Evolutionary conservation across 2,888 invertebrate genomes (phyloP), one percentile per base, ranked within the genome.

Genomic region (Pollenia griseotomentosa): DNA sequence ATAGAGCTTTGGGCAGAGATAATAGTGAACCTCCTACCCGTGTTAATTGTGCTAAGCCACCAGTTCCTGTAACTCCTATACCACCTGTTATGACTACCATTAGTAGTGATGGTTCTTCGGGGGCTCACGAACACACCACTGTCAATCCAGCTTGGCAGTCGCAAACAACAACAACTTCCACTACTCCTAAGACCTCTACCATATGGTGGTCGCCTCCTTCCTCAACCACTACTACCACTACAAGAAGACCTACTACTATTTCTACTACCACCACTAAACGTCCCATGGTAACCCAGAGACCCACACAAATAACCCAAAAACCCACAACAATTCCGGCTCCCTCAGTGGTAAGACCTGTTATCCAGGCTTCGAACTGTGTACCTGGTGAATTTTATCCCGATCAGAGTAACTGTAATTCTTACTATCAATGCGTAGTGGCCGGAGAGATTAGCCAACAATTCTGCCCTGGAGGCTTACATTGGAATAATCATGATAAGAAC

Each of bases 381-480:
- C 94, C 94, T 88, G 95, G 95, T 0, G 94, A 95, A 53, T 95
- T 95, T 90, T 93, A 94, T 65, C 94, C 96, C 0, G 96, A 97
- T 83, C 94, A 95, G 0, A 93, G 93, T 0, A 96, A 97, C 90
- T 98, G 98, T 90, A 96, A 95, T 81, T 95, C 95, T 0, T 98
- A 97, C 92, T 95, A 96, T 89, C 95, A 97, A 89, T 98, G 98
- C 90, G 95, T 97, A 40, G 88, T 89, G 5, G 94, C 95, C 1
- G 97, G 97, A 0, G 95, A 96, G 80, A 93, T 96, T 91, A 95
- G 94, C 48, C 96, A 95, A 88, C 96, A 97, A 89, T 95, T 95
- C 88, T 97, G 97, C 90, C 96, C 97, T 0, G 96, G 96, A 0
- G 97, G 97, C 5, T 93, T 97, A 63, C 97, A 97, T 91, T 98